Conservation (phyloP, 53 echinoderm and acorn worm genomes). For the Echinometra lucunter region DNA sequence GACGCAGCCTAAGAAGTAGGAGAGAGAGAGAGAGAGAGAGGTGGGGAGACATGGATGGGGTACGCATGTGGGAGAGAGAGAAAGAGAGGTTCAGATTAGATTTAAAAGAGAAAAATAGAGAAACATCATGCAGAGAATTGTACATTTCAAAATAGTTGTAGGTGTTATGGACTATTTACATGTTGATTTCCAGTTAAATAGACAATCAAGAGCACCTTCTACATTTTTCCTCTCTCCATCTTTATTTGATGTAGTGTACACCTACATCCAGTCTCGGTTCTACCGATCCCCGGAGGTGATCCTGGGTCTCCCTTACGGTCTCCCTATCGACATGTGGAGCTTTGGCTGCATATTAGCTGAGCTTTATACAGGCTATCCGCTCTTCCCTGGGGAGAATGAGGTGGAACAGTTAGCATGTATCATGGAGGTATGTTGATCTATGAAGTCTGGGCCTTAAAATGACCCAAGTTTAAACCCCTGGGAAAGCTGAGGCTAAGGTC, state of each 20-base stretch:
- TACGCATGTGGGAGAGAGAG: too few relatives aligned
- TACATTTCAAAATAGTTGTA: too few relatives aligned
- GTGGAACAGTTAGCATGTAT: conserved; percentile 96
- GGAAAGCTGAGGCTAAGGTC: too few relatives aligned
- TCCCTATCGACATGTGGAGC: conserved; percentile 95
- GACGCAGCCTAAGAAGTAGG: too few relatives aligned
- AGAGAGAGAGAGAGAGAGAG: conserved; percentile 19
- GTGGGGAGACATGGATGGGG: neutral
- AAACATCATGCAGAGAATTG: too few relatives aligned
- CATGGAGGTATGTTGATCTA: conserved; percentile 82
- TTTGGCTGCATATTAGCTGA: conserved; percentile 94
- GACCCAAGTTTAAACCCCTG: neutral
- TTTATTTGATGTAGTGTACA: conserved; percentile 76
- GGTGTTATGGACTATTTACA: too few relatives aligned
- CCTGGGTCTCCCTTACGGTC: conserved; percentile 87
- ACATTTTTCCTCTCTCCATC: neutral
- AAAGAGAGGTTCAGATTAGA: too few relatives aligned
- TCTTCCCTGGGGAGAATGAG: conserved; percentile 96
- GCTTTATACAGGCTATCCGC: conserved; percentile 93
- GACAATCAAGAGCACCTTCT: neutral
- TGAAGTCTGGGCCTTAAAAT: neutral
- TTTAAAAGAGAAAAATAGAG: too few relatives aligned
- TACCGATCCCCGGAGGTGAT: conserved; percentile 97
- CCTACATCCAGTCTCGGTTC: conserved; percentile 96
- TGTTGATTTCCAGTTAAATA: neutral